Conservation (phyloP, 2,888 invertebrate genomes). For the Branchinecta sandiegonensis region DNA sequence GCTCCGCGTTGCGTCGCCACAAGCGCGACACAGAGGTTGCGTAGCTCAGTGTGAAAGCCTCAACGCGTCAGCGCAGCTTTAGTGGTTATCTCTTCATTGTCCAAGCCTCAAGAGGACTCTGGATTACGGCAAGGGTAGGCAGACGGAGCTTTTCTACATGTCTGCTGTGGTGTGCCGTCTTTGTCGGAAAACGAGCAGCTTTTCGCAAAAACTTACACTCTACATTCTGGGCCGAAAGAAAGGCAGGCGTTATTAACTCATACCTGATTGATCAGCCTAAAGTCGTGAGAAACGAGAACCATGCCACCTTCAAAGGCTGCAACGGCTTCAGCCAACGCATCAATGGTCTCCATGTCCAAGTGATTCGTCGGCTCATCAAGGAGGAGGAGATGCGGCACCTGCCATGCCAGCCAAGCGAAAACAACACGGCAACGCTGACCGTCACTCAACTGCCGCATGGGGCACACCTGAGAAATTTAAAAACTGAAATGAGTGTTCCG, state of each 20-base stretch:
- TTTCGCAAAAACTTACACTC: no score
- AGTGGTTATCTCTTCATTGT: no score
- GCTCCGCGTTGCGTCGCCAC: no score
- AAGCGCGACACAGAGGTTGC: no score
- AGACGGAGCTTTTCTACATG: no score
- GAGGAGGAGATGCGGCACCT: conserved; percentile 78
- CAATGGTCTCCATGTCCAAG: conserved; percentile 95
- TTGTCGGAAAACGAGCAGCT: no score
- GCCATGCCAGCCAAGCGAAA: conserved; percentile 97
- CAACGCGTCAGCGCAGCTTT: no score
- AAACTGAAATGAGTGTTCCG: no score
- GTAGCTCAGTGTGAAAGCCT: no score
- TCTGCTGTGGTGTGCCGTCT: no score
- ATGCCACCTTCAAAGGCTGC: conserved; percentile 96
- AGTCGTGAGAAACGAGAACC: conserved; percentile 99
- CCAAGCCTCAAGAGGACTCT: no score
- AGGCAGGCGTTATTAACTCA: conserved; percentile 25
- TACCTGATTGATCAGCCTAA: conserved; percentile 95
- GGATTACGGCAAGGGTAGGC: no score
- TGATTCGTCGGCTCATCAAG: conserved; percentile 80
- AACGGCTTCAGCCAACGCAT: conserved; percentile 91
- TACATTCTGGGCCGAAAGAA: background rate
- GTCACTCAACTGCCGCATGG: conserved; percentile 86
- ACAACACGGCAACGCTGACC: conserved; percentile 97
- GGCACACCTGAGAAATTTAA: conserved; percentile 52